Evolutionary conservation across 2,888 invertebrate genomes (phyloP).

Genomic region (Acrobasis suavella): DNA sequence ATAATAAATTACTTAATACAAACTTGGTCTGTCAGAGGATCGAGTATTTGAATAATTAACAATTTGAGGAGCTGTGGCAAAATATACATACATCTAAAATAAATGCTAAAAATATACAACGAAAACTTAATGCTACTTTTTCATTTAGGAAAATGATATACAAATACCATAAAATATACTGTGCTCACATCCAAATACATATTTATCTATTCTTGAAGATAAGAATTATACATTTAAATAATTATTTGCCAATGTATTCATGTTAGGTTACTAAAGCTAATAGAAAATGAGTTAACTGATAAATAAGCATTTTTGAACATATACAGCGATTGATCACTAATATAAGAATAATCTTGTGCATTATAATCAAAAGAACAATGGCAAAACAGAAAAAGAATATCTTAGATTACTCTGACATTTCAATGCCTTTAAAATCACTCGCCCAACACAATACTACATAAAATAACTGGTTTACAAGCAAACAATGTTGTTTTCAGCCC

Average conservation of each 20-base stretch:
- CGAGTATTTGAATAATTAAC: conserved; percentile 44
- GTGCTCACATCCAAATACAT: conserved; percentile 10
- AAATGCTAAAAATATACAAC: conserved; percentile 63
- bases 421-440: not conserved
- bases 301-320: not conserved
- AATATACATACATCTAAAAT: conserved; percentile 61
- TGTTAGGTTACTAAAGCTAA: not conserved
- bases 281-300: not conserved
- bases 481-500: not conserved
- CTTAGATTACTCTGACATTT: conserved; percentile 10
- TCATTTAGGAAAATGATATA: conserved; percentile 45
- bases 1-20: conserved; percentile 47
- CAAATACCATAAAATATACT: conserved; percentile 38
- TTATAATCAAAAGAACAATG: conserved; percentile 2
- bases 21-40: conserved; percentile 37
- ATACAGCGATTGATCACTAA: not conserved
- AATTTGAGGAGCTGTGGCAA: conserved; percentile 39
- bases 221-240: conserved; percentile 13
- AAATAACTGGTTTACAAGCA: not conserved
- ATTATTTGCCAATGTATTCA: conserved; percentile 1
- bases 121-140: conserved; percentile 45
- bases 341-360: not conserved
- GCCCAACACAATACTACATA: not conserved
- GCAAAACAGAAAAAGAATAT: not conserved
- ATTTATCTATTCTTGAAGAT: not conserved